Evolutionary conservation across 1,140 invertebrate species (phyloP), one percentile per base, ranked within the genome.

Genomic region (Drepana arcuata): DNA sequence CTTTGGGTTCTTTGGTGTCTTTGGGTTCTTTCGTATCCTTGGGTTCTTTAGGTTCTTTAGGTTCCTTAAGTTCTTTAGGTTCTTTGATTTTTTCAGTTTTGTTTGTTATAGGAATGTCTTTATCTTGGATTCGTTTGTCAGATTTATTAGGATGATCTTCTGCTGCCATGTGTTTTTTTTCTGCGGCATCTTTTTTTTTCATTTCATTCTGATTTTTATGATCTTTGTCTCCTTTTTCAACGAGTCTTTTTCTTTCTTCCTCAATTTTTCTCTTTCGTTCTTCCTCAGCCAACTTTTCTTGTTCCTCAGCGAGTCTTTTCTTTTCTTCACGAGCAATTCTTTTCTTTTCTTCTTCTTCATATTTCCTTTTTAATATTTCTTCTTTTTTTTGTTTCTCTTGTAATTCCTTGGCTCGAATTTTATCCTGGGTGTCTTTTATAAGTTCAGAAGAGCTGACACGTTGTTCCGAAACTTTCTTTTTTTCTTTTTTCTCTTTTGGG

Each of bases 381-480:
- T 40, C 39, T 34, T 48, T 35, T 48, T 45, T 48, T 36, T 24
- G 39, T 33, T 43, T 57, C 37, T 61, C 46, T 26, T 55, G 40
- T 28, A 53, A 41, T 25, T 35, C 38, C 40, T 41, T 50, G 12
- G 14, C 21, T 26, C 35, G 28, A 25, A 68, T 34, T 40, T 51
- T 59, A 43, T 71, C 44, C 34, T 55, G 52, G 10, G 51, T 58
- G 23, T 59, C 54, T 50, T 46, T 53, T 16, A 72, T 67, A 34
- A 72, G 40, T 41, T 72, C 68, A n/a, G 55, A 48, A 7, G 68
- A 69, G 43, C 51, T 69, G 28, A 53, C 49, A 10, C 23, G 21
- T 18, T n/a, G 25, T 40, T 41, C 31, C 25, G 24, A n/a, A n/a
- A n/a, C 9, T 31, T 43, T 37, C 6, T 21, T 39, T 35, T 41